Base-by-base conservation (phyloP, 2,888 invertebrate genomes). In the Eupithecia vulgata region DNA sequence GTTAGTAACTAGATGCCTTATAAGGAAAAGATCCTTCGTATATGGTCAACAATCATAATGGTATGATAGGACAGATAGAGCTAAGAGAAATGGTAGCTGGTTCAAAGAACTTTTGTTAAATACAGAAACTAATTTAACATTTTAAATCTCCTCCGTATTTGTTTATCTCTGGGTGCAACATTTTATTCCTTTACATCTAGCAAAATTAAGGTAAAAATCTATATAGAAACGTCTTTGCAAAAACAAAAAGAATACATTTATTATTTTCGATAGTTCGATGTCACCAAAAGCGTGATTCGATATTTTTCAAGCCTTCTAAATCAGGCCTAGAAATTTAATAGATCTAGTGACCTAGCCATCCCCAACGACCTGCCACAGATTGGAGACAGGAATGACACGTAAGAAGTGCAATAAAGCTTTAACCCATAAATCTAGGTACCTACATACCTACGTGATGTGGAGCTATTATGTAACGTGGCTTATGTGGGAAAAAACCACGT, bases 41-140 rank as follows among this genome's bases (percentile, higher is more conserved):
- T 84, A 88, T 78, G 86, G 85, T 74, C 75, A 79, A 77, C 82
- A 83, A 85, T 88, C 87, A 86, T 87, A 87, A 83, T 80, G 79
- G 81, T 80, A 80, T 81, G 82, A 81, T 79, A 80, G 78, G 70
- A 70, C 37, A 61, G 76, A 71, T 52, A 61, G 13, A 72, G 72
- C 73, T 75, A 25, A 80, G 69, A 77, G 10, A 64, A 48, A 6
- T 62, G 6, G 3, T 10, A 37, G 70, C 42, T 75, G 59, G 72
- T 52, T 52, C 10, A 52, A 21, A 52, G 21, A 52, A n/a, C n/a
- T 7, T n/a, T 6, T 0, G n/a, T 2, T 48, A 48, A 8, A 0
- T 21, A n/a, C 21, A 10, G 48, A 52, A 52, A 21, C 48, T 4
- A 21, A 52, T 52, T n/a, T n/a, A n/a, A 48, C 8, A 48, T n/a